Base-by-base conservation (phyloP, 2,888 invertebrate genomes). In the Leptinotarsa rubiginosa region DNA sequence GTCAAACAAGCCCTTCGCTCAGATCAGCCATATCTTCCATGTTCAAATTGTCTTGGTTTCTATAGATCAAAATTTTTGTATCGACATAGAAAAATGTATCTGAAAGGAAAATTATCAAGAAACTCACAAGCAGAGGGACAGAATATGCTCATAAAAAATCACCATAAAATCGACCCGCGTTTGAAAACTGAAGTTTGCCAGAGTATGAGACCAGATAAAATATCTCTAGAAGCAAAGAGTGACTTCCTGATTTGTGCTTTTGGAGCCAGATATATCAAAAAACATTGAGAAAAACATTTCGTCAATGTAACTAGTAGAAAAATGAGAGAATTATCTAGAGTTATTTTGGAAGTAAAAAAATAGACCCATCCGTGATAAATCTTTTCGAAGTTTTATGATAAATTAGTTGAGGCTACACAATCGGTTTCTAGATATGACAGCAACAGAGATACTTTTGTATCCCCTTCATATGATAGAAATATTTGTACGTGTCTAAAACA, bases 401-500 rank as follows among this genome's bases (percentile, higher is more conserved):
- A 12, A 4, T 18, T 54, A 49, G 71, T 71, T 31, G n/a, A 50
- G 12, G 71, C 71, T 41, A 56, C 31, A 50, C 15, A 52, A 22
- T 4, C 16, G 20, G 72, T 74, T 12, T 69, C 72, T 13, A 70
- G 69, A 18, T 79, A 75, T 71, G 67, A 77, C 67, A 18, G 15
- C 13, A 49, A 65, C 1, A 72, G 72, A 4, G 59, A 77, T 15
- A 15, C 18, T 12, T 78, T 50, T 73, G 20, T 5, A 12, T 70
- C 79, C 18, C 77, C 78, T 12, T 69, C 76, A 4, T 75, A 64
- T 56, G 79, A 77, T 10, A 16, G 76, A 47, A 73, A 78, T 72
- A 75, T 79, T 47, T 70, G 66, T 3, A 78, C 75, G 16, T 50
- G 70, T n/a, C 20, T 79, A 3, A 79, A 79, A 64, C 79, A 78